Conservation (phyloP, 2,797 vertebrate genomes). For the Chelonia mydas region DNA sequence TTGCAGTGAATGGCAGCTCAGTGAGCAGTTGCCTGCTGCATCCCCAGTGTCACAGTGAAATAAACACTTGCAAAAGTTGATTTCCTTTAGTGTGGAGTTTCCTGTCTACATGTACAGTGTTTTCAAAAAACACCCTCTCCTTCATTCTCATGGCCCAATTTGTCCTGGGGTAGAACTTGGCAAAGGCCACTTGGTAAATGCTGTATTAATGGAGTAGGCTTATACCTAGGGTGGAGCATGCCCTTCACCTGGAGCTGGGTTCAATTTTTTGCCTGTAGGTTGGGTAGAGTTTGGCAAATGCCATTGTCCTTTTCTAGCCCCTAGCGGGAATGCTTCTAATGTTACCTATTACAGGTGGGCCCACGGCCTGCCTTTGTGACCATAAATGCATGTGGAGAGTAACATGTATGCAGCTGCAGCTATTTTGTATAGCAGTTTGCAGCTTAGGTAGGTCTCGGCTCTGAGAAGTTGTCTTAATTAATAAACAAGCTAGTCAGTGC, state of each 20-base stretch:
- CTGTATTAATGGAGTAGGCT: neutral
- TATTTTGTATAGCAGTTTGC: neutral
- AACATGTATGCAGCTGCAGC: neutral
- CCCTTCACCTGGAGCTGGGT: neutral
- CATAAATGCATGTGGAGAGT: neutral
- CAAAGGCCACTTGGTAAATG: neutral
- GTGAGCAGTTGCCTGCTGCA: constrained; percentile 60
- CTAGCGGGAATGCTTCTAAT: neutral
- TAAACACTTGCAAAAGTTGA: constrained; percentile 74
- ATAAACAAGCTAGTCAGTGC: neutral
- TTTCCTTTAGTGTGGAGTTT: constrained; percentile 10
- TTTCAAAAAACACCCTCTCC: fast-evolving
- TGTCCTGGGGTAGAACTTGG: fast-evolving
- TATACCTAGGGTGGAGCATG: neutral
- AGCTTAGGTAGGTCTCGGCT: neutral
- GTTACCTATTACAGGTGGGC: neutral
- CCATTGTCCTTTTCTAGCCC: neutral
- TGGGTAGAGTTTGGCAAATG: neutral
- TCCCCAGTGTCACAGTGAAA: constrained; percentile 66
- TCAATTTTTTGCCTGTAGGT: neutral
- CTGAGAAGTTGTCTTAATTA: neutral
- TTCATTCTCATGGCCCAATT: neutral
- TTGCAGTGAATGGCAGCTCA: neutral
- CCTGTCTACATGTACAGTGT: neutral
- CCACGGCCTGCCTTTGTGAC: neutral